phyloP scores from a whole-genome alignment of 2,888 invertebrate species.

The Hypselothyrea guttata region DNA sequence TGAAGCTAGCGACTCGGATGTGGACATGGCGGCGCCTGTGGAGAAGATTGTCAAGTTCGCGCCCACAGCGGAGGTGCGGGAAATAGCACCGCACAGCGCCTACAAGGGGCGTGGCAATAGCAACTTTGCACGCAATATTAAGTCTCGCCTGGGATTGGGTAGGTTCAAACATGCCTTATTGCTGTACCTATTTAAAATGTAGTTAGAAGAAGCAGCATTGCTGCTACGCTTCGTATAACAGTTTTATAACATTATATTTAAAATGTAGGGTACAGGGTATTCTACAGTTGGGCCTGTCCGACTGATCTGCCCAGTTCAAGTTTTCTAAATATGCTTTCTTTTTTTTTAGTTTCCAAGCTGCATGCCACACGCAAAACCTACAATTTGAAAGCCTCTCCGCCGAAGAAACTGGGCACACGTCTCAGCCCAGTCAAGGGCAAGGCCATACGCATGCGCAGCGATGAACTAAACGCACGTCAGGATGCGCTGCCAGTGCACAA shows the following conservation, averaged over 20 bases:
- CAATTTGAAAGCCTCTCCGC: slow-evolving; percentile 75
- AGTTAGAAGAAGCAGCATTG: no score
- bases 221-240: no score
- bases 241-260: no score
- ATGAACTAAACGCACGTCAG: slow-evolving; percentile 72
- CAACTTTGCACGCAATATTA: slow-evolving; percentile 61
- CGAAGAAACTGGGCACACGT: slow-evolving; percentile 55
- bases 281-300: no score
- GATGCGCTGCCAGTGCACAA: slow-evolving; percentile 76
- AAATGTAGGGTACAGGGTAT: no score
- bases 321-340: neutral
- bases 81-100: slow-evolving; percentile 74
- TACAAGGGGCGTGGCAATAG: slow-evolving; percentile 51
- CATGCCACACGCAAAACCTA: slow-evolving; percentile 78
- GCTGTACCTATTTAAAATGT: no score
- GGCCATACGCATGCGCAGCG: slow-evolving; percentile 79
- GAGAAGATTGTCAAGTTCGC: slow-evolving; percentile 82
- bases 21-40: slow-evolving; percentile 35
- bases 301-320: no score
- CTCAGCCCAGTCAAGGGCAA: slow-evolving; percentile 71
- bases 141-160: slow-evolving; percentile 75
- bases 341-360: slow-evolving; percentile 66
- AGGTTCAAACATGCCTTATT: neutral
- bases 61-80: slow-evolving; percentile 82
- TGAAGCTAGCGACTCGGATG: slow-evolving; percentile 26